Evolutionary conservation across 2,797 vertebrate species (phyloP).

Genomic region (Hemibagrus guttatus): DNA sequence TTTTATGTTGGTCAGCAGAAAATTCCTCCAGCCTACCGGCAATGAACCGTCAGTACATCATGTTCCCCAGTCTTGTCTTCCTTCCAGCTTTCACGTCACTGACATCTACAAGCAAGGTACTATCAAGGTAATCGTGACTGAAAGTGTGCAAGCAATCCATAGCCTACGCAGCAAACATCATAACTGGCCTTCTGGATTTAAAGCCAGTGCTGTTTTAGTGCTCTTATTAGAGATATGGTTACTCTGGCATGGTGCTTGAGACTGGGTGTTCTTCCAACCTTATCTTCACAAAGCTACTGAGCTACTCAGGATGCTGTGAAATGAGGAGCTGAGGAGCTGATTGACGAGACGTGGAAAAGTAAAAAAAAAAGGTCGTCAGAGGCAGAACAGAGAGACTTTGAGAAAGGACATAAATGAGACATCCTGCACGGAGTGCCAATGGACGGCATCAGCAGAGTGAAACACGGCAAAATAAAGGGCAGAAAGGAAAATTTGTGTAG

Average conservation of each 20-base stretch:
- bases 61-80: constrained; percentile 1
- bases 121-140: neutral
- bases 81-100: neutral
- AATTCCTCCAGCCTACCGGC: constrained; percentile 25
- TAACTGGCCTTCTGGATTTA: neutral
- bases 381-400: constrained; percentile 13
- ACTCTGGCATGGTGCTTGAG: constrained; percentile 15
- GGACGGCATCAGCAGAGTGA: neutral
- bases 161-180: neutral
- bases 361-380: neutral
- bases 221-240: constrained; percentile 19
- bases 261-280: neutral
- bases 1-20: constrained; percentile 47
- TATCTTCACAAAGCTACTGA: constrained; percentile 12
- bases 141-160: constrained; percentile 1
- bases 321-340: constrained; percentile 26
- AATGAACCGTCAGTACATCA: constrained; percentile 26
- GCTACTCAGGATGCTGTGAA: constrained; percentile 17
- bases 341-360: constrained; percentile 24
- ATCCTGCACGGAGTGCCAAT: neutral
- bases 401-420: neutral
- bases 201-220: neutral
- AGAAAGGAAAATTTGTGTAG: neutral
- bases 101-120: neutral
- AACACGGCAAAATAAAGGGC: neutral